Conservation (phyloP, 2,113 vertebrate species). For the Sinocyclocheilus rhinocerous region DNA sequence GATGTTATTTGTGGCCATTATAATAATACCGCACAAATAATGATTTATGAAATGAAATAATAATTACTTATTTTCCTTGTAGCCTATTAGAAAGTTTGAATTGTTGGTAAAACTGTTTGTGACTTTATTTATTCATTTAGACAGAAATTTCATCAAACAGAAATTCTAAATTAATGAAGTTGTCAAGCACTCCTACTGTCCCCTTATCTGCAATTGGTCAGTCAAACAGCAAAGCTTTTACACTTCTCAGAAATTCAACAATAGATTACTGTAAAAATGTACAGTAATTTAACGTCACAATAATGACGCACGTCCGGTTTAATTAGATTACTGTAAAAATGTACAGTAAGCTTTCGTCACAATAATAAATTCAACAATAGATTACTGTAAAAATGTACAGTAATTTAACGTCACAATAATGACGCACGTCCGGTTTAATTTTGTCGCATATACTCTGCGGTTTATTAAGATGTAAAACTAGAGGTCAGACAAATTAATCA, state of each 20-base stretch:
- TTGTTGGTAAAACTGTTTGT: neutral
- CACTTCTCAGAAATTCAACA: neutral
- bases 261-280: neutral
- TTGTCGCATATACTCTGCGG: neutral
- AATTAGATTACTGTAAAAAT: no score
- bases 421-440: neutral
- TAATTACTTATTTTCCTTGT: neutral
- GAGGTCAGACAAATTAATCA: neutral
- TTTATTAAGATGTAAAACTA: neutral
- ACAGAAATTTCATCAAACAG: no score
- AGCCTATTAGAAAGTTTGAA: neutral
- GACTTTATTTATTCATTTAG: neutral
- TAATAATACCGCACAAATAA: neutral
- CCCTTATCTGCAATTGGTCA: neutral
- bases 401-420: neutral
- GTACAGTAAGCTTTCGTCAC: neutral
- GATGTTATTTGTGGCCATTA: neutral
- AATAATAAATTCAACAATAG: neutral
- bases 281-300: neutral
- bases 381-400: neutral
- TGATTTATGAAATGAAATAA: neutral
- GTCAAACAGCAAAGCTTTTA: conserved; percentile 3
- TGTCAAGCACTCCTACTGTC: neutral
- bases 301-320: neutral
- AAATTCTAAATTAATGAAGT: neutral